Base-by-base conservation (phyloP, 35 echinoderm and acorn worm species). In the Apostichopus californicus region DNA sequence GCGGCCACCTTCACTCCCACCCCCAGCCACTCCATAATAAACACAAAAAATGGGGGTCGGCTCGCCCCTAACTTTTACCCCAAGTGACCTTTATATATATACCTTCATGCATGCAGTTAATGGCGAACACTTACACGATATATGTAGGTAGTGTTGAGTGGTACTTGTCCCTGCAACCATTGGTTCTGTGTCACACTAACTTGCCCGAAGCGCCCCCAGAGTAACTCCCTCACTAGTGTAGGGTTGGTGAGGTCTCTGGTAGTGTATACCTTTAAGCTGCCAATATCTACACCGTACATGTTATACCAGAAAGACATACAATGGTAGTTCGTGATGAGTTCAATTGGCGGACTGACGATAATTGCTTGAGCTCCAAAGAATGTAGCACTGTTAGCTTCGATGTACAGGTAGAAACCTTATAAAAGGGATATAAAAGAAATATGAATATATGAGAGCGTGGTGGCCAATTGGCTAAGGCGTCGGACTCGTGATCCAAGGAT, bases 231-330 rank as follows among this genome's bases (percentile, higher is more conserved):
- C 10, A 71, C 65, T 15, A 8, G 9, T 5, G 26, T 54, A 2
- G 63, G 87, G 55, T 71, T 73, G 1, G 87, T 90, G 58, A 90
- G 56, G 23, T 90, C 87, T 4, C 15, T 24, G 8, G 87, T 90
- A 21, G 71, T 57, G 79, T 96, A 94, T 10, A 96, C 82, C 55
- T 92, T 89, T 2, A 96, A 83, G 22, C 70, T 83, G 8, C 90
- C 92, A 5, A 96, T 64, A 58, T 94, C 54, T 6, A 80, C 56
- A 10, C 94, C 94, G 75, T 91, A 94, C 96, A 98, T 98, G 80
- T 96, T 93, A 56, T 96, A 98, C 94, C 94, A 98, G 91, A 98
- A 98, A 9, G 68, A 18, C 17, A 98, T 24, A 60, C 94, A 93
- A n/a, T 78, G 13, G n/a, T 94, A 79, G 59, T 87, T 12, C 73